Base-by-base conservation (phyloP, 2,113 vertebrate genomes). In the Lucifuga dentata region DNA sequence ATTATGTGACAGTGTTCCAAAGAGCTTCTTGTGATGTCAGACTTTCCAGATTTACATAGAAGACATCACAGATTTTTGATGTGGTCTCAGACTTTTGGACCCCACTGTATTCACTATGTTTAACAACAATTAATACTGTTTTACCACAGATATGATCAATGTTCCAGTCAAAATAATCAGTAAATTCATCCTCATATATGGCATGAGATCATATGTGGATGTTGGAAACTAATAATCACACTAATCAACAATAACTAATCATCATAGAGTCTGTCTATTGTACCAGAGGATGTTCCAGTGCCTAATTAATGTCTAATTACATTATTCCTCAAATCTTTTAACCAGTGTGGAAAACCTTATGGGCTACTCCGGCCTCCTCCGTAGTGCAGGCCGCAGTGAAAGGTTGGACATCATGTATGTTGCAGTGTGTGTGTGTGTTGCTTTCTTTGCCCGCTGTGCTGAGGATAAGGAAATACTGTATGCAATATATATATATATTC, bases 331-430 rank as follows among this genome's bases (percentile, higher is more conserved):
- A 58, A 75, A 82, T 86, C 40, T 77, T 45, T 55, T 10, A 77
- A 90, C 39, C 89, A 96, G 95, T 82, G 95, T 94, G 92, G 94
- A 95, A 87, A 95, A 95, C 85, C 88, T 95, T 65, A 87, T 86
- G 63, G 90, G 89, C 88, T 90, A 90, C 86, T 91, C 94, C 21
- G 78, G 85, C 69, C 70, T 86, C 64, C 33, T 86, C 81, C 87
- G 74, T 81, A 91, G 83, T 52, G 68, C 90, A 73, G 74, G 35
- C 4, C 73, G 1, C 66, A 84, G 86, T 46, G 57, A 91, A 90
- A 94, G 93, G 93, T 95, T 93, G 80, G 94, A 89, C 55, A 78
- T 70, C 44, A 33, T 76, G 21, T 60, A 59, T 85, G 67, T 83
- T 73, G 67, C 45, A 41, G 53, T 85, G 66, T 87, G 44, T 79